Conservation (phyloP, 35 echinoderm and acorn worm species). For the Apostichopus californicus region DNA sequence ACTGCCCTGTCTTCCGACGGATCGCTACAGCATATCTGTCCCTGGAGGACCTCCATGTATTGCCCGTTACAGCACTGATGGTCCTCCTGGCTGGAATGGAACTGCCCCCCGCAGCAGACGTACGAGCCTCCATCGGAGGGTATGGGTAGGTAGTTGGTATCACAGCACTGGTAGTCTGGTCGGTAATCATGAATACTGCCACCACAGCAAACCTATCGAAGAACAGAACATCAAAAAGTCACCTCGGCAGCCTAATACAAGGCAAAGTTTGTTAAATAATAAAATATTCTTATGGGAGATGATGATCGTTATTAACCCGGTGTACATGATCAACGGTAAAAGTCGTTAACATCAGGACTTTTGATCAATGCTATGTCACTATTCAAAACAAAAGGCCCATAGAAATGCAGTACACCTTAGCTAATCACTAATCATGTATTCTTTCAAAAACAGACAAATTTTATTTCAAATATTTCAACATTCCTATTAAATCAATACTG, state of each 20-base stretch:
- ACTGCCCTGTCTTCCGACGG: constrained; percentile 71
- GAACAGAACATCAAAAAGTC: not conserved
- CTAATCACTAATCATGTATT: no score
- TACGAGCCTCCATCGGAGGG: constrained; percentile 19
- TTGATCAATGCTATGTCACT: no score
- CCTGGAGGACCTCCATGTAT: constrained; percentile 72
- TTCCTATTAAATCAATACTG: no score
- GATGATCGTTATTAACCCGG: no score
- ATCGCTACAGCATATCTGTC: constrained; percentile 94
- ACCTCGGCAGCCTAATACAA: not conserved
- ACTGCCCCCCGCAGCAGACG: constrained; percentile 95
- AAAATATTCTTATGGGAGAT: no score
- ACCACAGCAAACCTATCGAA: constrained; percentile 72
- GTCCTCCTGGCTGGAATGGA: constrained; percentile 61
- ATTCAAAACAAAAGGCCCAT: no score
- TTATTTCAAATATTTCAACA: no score
- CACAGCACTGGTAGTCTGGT: constrained; percentile 79
- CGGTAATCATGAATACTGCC: constrained; percentile 77
- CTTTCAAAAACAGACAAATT: no score
- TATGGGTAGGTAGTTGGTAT: constrained; percentile 87
- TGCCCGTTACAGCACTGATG: constrained; percentile 86
- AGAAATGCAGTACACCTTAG: no score
- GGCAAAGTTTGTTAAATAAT: no score
- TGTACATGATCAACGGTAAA: no score
- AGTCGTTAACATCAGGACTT: no score